These are phyloP conservation scores for Hirudo medicinalis DNA, from an alignment of 1,140 invertebrate species.

Conservation along the genomic window DNA sequence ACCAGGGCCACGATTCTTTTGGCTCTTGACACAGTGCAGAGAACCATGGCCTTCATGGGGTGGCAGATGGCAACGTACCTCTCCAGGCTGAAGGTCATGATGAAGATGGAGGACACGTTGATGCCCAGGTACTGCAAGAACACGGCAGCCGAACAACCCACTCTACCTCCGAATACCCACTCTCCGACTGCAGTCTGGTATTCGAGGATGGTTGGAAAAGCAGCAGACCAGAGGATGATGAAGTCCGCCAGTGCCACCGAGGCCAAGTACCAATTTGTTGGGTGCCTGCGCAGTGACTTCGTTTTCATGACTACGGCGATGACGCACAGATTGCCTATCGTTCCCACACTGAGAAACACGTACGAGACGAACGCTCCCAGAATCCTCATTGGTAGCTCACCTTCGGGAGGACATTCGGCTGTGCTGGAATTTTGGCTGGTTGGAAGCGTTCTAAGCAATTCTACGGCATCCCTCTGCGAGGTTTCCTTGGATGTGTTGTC, in stretches of 20 bases:
- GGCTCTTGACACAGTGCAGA: slow-evolving; percentile 48
- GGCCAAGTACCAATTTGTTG: slow-evolving; percentile 78
- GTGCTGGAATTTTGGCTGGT: neutral
- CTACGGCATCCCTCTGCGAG: too few relatives aligned
- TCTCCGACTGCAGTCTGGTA: slow-evolving; percentile 48
- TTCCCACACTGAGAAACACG: slow-evolving; percentile 44
- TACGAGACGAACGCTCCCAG: slow-evolving; percentile 49
- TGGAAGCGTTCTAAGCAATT: too few relatives aligned
- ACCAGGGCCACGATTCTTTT: slow-evolving; percentile 48
- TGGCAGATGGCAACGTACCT: slow-evolving; percentile 87
- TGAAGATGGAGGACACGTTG: slow-evolving; percentile 76
- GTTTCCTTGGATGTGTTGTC: too few relatives aligned
- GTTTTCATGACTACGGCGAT: slow-evolving; percentile 39
- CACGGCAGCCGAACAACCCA: slow-evolving; percentile 49
- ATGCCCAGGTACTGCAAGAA: slow-evolving; percentile 56
- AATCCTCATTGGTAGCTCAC: slow-evolving; percentile 43
- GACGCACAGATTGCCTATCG: slow-evolving; percentile 40
- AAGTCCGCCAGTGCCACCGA: slow-evolving; percentile 83
- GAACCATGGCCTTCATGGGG: slow-evolving; percentile 69
- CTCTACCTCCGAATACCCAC: slow-evolving; percentile 48
- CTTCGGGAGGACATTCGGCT: slow-evolving; percentile 35
- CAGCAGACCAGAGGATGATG: slow-evolving; percentile 57
- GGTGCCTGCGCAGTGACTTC: slow-evolving; percentile 44
- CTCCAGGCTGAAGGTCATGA: slow-evolving; percentile 84
- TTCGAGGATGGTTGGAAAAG: slow-evolving; percentile 48